Conservation (phyloP, 2,113 vertebrate genomes). For the Clarias gariepinus region DNA sequence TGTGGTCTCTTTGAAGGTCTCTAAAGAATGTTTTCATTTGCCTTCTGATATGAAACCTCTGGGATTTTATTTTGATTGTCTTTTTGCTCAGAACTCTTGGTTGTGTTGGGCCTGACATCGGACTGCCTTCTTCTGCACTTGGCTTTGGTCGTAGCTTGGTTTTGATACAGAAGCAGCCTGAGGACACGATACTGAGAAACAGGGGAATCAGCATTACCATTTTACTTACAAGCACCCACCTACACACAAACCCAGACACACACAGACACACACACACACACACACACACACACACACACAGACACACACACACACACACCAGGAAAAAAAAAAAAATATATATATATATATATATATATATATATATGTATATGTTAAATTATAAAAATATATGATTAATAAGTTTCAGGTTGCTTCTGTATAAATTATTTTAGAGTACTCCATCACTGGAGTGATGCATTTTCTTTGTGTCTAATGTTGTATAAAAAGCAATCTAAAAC, state of each 20-base stretch:
- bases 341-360: too few species aligned
- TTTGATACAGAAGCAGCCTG: constrained; percentile 24
- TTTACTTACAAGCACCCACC: constrained; percentile 18
- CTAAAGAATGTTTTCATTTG: constrained; percentile 11
- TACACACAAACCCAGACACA: not conserved
- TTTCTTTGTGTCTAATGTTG: constrained; percentile 11
- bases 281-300: constrained; percentile 11
- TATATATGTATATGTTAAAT: not conserved
- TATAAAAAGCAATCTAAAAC: not conserved
- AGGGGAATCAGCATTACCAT: constrained; percentile 11
- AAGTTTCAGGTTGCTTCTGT: not conserved
- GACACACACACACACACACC: constrained; percentile 1
- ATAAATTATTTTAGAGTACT: not conserved
- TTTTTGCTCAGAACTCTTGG: not conserved
- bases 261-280: not conserved
- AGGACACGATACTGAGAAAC: constrained; percentile 16
- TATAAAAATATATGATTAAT: not conserved
- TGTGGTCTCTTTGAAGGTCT: constrained; percentile 6
- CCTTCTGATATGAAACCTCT: not conserved
- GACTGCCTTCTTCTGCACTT: not conserved
- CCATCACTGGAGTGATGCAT: not conserved
- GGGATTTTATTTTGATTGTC: constrained; percentile 11
- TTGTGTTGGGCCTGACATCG: constrained; percentile 19
- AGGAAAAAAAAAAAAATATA: not conserved
- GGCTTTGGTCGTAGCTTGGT: constrained; percentile 8